A percentile compares a stretch with the other conserved stretches of the same genome.
Conservation (phyloP, 2,888 invertebrate species). For the Idaea dimidiata region DNA sequence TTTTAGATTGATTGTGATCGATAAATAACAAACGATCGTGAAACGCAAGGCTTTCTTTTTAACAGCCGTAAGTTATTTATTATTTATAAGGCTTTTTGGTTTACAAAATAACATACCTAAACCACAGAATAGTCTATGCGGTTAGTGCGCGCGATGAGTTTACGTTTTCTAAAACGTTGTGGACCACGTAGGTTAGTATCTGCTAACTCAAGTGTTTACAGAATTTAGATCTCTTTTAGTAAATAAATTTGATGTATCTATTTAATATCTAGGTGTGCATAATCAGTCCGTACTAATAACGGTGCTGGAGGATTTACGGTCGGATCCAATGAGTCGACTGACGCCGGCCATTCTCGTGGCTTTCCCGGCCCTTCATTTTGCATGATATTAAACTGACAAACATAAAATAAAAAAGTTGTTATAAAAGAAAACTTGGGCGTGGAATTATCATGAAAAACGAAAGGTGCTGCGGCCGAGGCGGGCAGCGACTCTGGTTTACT, state of each 20-base stretch:
- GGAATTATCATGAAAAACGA: constrained; percentile 66
- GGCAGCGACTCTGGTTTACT: constrained; percentile 29
- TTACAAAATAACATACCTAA: not conserved
- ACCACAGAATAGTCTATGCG: not conserved
- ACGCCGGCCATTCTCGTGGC: constrained; percentile 46
- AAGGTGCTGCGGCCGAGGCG: constrained; percentile 37
- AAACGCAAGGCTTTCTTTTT: constrained; percentile 8
- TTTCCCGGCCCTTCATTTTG: constrained; percentile 59
- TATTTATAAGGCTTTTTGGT: not conserved
- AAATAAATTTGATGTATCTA: not conserved
- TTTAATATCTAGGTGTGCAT: constrained; percentile 1
- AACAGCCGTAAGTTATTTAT: not conserved
- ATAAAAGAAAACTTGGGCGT: constrained; percentile 57
- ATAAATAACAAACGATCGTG: constrained; percentile 21
- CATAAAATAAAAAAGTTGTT: constrained; percentile 60
- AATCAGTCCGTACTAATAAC: constrained; percentile 29
- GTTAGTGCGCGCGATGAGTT: too few species aligned
- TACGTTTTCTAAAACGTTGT: too few species aligned
- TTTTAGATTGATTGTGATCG: constrained; percentile 32
- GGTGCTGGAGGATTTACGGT: constrained; percentile 52
- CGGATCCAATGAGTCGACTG: constrained; percentile 56
- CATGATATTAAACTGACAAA: constrained; percentile 68
- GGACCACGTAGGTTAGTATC: too few species aligned
- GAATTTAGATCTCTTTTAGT: not conserved
- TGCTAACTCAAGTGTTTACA: not conserved